phyloP scores from a whole-genome alignment of 2,797 vertebrate genomes.

The Macroramphosus scolopax region DNA sequence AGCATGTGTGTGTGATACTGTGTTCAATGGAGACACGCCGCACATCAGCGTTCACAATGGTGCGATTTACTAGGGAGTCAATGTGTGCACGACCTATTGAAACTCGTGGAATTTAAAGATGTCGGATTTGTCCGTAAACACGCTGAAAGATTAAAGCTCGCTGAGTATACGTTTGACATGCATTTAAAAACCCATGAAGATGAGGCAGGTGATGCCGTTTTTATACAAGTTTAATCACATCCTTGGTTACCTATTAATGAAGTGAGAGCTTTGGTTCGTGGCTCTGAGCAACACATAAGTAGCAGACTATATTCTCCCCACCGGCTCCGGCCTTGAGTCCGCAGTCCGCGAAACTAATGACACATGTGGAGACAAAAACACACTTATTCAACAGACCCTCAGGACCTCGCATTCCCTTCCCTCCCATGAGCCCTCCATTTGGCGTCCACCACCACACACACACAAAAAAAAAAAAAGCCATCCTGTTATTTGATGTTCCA shows the following conservation, averaged over 20 bases:
- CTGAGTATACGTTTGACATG: too few relatives aligned
- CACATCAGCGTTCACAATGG: too few relatives aligned
- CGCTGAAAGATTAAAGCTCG: too few relatives aligned
- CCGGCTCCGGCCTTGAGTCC: slow-evolving; percentile 39
- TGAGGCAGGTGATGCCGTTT: too few relatives aligned
- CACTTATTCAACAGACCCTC: slow-evolving; percentile 55
- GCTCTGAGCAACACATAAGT: slow-evolving; percentile 37
- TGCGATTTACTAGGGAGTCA: too few relatives aligned
- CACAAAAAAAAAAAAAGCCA: too few relatives aligned
- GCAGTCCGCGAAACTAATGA: slow-evolving; percentile 38
- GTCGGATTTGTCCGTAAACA: too few relatives aligned
- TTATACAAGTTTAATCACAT: too few relatives aligned
- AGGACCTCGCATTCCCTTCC: slow-evolving; percentile 54
- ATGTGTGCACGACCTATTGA: slow-evolving; percentile 1
- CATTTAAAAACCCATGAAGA: too few relatives aligned
- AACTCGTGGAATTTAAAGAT: too few relatives aligned
- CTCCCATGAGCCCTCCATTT: slow-evolving; percentile 50
- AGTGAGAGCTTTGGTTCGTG: not conserved
- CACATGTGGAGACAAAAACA: slow-evolving; percentile 56
- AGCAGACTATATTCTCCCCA: slow-evolving; percentile 27
- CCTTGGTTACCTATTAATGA: too few relatives aligned
- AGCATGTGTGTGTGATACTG: slow-evolving; percentile 49
- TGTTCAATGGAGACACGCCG: too few relatives aligned
- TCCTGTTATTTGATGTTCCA: slow-evolving; percentile 71
- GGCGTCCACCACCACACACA: slow-evolving; percentile 50